Evolutionary conservation across 2,888 invertebrate genomes (phyloP).

Genomic region (Pterobdella sp.): DNA sequence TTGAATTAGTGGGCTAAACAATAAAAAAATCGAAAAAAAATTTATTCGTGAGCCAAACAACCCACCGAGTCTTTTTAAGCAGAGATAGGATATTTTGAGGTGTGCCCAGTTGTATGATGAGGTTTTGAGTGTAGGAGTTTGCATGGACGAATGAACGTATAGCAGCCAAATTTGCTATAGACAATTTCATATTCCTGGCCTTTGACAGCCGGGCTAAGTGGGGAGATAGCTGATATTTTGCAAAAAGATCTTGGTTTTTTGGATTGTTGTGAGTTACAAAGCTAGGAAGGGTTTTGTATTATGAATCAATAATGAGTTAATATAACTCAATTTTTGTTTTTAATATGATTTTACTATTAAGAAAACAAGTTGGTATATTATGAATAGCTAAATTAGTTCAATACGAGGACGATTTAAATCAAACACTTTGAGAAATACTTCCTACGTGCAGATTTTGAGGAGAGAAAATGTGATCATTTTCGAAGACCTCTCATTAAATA

Average conservation of each 20-base stretch:
- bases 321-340: no score
- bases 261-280: neutral
- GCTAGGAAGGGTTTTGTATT: no score
- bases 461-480: constrained; percentile 22
- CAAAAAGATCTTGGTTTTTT: constrained; percentile 15
- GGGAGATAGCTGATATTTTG: neutral
- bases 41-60: no score
- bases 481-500: neutral
- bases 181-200: constrained; percentile 18
- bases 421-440: no score
- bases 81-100: constrained; percentile 5
- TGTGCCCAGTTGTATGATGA: constrained; percentile 5
- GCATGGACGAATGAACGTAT: constrained; percentile 11
- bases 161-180: constrained; percentile 21
- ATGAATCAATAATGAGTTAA: no score
- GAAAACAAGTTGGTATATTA: no score
- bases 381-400: no score
- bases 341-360: no score
- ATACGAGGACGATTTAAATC: no score
- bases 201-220: constrained; percentile 16
- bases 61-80: constrained; percentile 23
- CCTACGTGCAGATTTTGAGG: constrained; percentile 3
- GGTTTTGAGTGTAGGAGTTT: constrained; percentile 13
- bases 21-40: no score
- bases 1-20: no score